These are phyloP conservation scores for Epinephelus moara DNA, from an alignment of 2,113 vertebrate species.

Conservation along the genomic window DNA sequence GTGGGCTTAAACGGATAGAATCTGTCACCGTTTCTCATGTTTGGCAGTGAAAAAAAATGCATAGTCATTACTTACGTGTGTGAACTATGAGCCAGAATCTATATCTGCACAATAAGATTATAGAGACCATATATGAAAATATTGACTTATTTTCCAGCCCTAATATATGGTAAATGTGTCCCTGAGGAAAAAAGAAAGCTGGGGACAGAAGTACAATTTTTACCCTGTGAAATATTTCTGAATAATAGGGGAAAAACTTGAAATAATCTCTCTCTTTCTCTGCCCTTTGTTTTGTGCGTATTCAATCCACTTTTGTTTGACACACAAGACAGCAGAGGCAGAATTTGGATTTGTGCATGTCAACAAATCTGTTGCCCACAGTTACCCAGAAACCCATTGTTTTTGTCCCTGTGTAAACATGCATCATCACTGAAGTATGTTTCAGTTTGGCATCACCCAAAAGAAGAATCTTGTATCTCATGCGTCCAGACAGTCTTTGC, in stretches of 20 bases:
- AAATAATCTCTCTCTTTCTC: not conserved
- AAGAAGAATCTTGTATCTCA: not conserved
- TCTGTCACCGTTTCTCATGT: not conserved
- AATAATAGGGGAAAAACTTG: not conserved
- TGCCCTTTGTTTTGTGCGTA: not conserved
- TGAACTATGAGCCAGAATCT: not conserved
- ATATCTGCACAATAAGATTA: not conserved
- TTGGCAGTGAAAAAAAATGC: not conserved
- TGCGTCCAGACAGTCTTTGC: not conserved
- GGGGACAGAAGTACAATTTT: not conserved
- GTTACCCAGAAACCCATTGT: not conserved
- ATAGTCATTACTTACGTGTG: not conserved
- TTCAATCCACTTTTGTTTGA: not conserved
- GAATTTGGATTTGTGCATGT: not conserved
- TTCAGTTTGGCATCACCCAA: not conserved
- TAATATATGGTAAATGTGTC: not conserved
- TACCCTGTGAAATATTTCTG: not conserved
- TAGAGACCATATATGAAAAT: not conserved
- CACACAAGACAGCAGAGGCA: not conserved
- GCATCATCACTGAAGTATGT: not conserved
- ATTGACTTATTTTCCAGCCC: not conserved
- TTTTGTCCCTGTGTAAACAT: not conserved
- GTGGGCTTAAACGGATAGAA: too few species aligned
- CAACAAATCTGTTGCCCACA: not conserved
- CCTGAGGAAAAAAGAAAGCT: not conserved